Percentiles rank a stretch among this genome's conserved stretches.
These are phyloP conservation scores for Sclerurus mexicanus DNA, from an alignment of 2,113 vertebrate genomes.

Conservation along the genomic window DNA sequence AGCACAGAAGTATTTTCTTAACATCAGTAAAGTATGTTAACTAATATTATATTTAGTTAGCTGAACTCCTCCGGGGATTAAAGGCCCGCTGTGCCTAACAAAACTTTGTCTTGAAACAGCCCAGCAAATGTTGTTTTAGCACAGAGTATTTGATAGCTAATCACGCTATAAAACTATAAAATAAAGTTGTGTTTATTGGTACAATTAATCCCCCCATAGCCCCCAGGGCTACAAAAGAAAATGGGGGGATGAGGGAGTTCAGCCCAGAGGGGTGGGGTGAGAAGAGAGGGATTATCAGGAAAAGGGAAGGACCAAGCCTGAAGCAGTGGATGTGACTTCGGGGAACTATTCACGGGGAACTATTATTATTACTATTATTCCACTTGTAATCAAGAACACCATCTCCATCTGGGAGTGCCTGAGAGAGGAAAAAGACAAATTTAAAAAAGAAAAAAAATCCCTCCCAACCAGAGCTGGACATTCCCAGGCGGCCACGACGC, in stretches of 20 bases:
- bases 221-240: slow-evolving; percentile 28
- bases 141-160: slow-evolving; percentile 58
- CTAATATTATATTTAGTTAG: slow-evolving; percentile 66
- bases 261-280: neutral
- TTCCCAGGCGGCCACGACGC: neutral
- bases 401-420: neutral
- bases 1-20: slow-evolving; percentile 49
- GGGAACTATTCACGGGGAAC: neutral
- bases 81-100: slow-evolving; percentile 62
- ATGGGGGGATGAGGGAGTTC: slow-evolving; percentile 2
- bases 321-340: neutral
- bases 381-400: neutral
- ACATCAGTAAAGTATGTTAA: slow-evolving; percentile 64
- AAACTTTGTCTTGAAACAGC: slow-evolving; percentile 55
- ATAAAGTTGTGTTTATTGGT: slow-evolving; percentile 68
- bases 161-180: slow-evolving; percentile 61
- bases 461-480: neutral
- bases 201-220: slow-evolving; percentile 57
- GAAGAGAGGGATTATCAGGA: neutral
- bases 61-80: slow-evolving; percentile 47
- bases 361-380: neutral
- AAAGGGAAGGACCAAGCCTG: neutral
- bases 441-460: neutral
- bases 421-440: neutral
- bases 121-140: slow-evolving; percentile 63